Evolutionary conservation across 2,113 vertebrate species (phyloP).

Genomic region (Felis catus): F.catus_Fca126_mat1.0 CM031411.1:26165001-26165500

Average conservation of each 20-base stretch:
- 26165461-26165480: no score
- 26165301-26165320: neutral
- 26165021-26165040: neutral
- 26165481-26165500: neutral
- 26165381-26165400: no score
- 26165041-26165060: neutral
- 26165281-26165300: neutral
- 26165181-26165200: conserved; percentile 12
- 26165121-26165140: neutral
- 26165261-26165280: neutral
- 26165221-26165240: neutral
- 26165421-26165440: no score
- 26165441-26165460: no score
- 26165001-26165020: neutral
- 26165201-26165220: neutral
- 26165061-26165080: neutral
- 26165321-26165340: no score
- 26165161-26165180: neutral
- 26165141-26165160: conserved; percentile 9
- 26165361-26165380: no score
- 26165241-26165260: neutral
- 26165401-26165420: no score
- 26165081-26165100: neutral
- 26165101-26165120: neutral
- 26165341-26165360: no score